Percentiles rank a stretch among this genome's conserved stretches.
Conservation (phyloP, 2,888 invertebrate species). For the Diarsia brunnea region DNA sequence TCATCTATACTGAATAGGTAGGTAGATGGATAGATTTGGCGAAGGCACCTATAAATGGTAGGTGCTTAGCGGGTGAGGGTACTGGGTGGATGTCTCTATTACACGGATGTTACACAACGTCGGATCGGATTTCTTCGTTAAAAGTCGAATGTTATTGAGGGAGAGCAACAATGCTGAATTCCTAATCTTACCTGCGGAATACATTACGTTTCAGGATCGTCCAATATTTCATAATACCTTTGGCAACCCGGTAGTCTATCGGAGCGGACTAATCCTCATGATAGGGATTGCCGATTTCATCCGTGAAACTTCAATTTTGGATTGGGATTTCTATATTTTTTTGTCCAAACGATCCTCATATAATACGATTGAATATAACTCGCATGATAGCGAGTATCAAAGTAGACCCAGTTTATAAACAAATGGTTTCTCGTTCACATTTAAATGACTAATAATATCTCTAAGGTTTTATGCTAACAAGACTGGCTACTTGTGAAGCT, state of each 20-base stretch:
- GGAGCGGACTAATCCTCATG: slow-evolving; percentile 56
- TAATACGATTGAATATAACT: slow-evolving; percentile 15
- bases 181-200: slow-evolving; percentile 49
- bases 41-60: slow-evolving; percentile 11
- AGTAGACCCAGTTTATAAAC: slow-evolving; percentile 4
- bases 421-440: slow-evolving; percentile 15
- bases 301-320: slow-evolving; percentile 49
- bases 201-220: slow-evolving; percentile 43
- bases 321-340: slow-evolving; percentile 48
- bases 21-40: slow-evolving; percentile 2
- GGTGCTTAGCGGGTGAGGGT: neutral
- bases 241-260: slow-evolving; percentile 53
- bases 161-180: slow-evolving; percentile 42
- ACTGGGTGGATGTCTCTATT: slow-evolving; percentile 56
- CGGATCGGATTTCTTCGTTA: slow-evolving; percentile 65
- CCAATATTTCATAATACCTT: slow-evolving; percentile 49
- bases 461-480: slow-evolving; percentile 9
- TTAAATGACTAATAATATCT: slow-evolving; percentile 22
- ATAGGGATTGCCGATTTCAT: slow-evolving; percentile 46
- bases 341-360: slow-evolving; percentile 7
- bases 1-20: slow-evolving; percentile 1
- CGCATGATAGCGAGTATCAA: neutral
- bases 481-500: neutral
- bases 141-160: slow-evolving; percentile 66
- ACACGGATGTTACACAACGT: slow-evolving; percentile 64